Conservation (phyloP, 2,888 invertebrate genomes). For the Carcina quercana region DNA sequence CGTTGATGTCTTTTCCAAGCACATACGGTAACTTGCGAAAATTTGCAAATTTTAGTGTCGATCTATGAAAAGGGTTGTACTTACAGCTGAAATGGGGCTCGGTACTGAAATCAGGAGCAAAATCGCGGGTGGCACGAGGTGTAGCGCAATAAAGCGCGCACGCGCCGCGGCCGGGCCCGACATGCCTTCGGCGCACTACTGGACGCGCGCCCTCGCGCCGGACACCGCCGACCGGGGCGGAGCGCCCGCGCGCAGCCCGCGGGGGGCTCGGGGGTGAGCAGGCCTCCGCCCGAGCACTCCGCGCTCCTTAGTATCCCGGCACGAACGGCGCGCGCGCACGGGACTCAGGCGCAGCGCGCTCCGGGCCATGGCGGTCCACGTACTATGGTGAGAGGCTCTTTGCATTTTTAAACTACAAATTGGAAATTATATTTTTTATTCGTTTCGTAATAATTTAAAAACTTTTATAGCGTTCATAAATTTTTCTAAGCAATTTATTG, state of each 20-base stretch:
- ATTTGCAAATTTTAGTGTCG: not conserved
- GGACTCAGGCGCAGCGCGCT: slow-evolving; percentile 66
- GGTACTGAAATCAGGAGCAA: slow-evolving; percentile 43
- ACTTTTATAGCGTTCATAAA: no score
- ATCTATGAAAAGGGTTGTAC: slow-evolving; percentile 24
- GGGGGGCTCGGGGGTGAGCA: slow-evolving; percentile 40
- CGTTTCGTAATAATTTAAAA: no score
- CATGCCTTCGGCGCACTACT: slow-evolving; percentile 71
- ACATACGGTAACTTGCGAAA: not conserved
- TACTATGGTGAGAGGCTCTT: slow-evolving; percentile 60
- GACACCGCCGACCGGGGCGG: slow-evolving; percentile 25
- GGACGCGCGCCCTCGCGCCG: slow-evolving; percentile 46
- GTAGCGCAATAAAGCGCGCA: slow-evolving; percentile 53
- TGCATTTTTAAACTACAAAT: no score
- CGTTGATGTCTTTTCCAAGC: slow-evolving; percentile 37
- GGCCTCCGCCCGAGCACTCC: slow-evolving; percentile 51
- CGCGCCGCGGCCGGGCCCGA: slow-evolving; percentile 71
- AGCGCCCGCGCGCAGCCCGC: slow-evolving; percentile 34
- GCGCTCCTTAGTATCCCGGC: slow-evolving; percentile 68
- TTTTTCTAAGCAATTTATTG: no score
- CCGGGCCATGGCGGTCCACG: slow-evolving; percentile 68
- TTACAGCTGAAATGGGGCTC: slow-evolving; percentile 49
- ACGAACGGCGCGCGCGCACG: slow-evolving; percentile 71
- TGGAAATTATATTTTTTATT: no score
- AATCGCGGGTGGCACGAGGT: slow-evolving; percentile 47